These are phyloP conservation scores for Peromyscus melanophrys DNA, from an alignment of 2,797 vertebrate species.

Conservation along the genomic window DNA sequence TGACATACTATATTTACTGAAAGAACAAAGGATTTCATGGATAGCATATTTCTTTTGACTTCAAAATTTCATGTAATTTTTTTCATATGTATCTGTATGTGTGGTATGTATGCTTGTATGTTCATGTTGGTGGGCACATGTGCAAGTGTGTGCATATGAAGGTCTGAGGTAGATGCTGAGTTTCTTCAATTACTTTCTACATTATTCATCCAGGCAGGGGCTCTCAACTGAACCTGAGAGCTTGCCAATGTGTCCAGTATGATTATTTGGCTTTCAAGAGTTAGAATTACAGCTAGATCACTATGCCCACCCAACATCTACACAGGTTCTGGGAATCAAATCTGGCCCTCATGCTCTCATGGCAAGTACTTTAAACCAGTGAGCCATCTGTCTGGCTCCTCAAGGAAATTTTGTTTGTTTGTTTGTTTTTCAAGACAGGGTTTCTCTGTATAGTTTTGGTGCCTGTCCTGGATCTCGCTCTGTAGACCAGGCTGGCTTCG, in stretches of 20 bases:
- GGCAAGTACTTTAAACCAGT: not conserved
- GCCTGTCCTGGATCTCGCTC: too few species aligned
- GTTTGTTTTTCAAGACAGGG: too few species aligned
- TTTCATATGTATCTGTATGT: not conserved
- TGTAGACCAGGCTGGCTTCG: too few species aligned
- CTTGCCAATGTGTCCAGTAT: not conserved
- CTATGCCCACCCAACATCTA: not conserved
- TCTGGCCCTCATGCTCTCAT: not conserved
- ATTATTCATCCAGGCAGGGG: not conserved
- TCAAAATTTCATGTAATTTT: conserved; percentile 6
- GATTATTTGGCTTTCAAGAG: not conserved
- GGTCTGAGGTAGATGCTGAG: not conserved
- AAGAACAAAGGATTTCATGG: conserved; percentile 13
- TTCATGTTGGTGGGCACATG: not conserved
- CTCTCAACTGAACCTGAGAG: not conserved
- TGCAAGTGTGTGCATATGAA: not conserved
- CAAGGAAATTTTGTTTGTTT: not conserved
- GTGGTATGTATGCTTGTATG: not conserved
- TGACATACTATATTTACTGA: conserved; percentile 27
- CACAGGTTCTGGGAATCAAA: not conserved
- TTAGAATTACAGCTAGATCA: not conserved
- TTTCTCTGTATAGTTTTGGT: too few species aligned
- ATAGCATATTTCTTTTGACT: not conserved
- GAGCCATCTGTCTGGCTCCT: not conserved
- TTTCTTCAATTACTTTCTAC: not conserved